Percentiles rank a stretch among this genome's conserved stretches.
These are phyloP conservation scores for Watersipora subatra DNA, from an alignment of 1,140 invertebrate genomes.

Conservation along the genomic window DNA sequence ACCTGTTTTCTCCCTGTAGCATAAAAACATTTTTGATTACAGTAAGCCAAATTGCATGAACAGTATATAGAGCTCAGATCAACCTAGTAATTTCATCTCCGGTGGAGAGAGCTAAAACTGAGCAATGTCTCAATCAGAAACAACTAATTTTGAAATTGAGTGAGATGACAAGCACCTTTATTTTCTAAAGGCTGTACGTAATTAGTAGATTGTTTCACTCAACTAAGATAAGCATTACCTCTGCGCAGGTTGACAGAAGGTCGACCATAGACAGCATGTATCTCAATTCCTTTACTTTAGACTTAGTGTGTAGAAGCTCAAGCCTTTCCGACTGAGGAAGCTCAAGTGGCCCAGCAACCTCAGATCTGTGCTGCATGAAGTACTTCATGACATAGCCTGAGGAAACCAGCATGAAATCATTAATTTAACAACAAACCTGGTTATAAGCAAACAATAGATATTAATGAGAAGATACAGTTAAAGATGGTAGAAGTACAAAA, in stretches of 20 bases:
- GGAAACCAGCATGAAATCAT: not conserved
- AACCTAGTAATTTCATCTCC: not conserved
- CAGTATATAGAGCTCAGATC: not conserved
- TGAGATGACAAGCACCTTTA: too few relatives aligned
- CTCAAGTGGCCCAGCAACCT: slow-evolving; percentile 27
- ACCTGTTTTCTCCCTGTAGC: slow-evolving; percentile 35
- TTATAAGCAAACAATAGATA: too few relatives aligned
- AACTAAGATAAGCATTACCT: too few relatives aligned
- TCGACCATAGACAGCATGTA: slow-evolving; percentile 32
- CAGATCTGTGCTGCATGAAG: slow-evolving; percentile 32
- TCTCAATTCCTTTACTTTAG: slow-evolving; percentile 16
- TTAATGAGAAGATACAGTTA: too few relatives aligned
- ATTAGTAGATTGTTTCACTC: too few relatives aligned
- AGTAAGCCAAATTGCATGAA: not conserved
- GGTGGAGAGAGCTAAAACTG: too few relatives aligned
- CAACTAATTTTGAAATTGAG: too few relatives aligned
- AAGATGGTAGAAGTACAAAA: too few relatives aligned
- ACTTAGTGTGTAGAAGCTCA: slow-evolving; percentile 3
- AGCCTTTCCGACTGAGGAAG: slow-evolving; percentile 20
- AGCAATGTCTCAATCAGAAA: too few relatives aligned
- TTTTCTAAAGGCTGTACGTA: too few relatives aligned
- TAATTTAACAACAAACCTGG: too few relatives aligned
- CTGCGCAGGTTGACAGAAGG: slow-evolving; percentile 31
- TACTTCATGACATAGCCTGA: slow-evolving; percentile 33
- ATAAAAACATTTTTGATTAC: not conserved